These are phyloP conservation scores for Yponomeuta plumbellus DNA, from an alignment of 2,888 invertebrate species.

Conservation along the genomic window DNA sequence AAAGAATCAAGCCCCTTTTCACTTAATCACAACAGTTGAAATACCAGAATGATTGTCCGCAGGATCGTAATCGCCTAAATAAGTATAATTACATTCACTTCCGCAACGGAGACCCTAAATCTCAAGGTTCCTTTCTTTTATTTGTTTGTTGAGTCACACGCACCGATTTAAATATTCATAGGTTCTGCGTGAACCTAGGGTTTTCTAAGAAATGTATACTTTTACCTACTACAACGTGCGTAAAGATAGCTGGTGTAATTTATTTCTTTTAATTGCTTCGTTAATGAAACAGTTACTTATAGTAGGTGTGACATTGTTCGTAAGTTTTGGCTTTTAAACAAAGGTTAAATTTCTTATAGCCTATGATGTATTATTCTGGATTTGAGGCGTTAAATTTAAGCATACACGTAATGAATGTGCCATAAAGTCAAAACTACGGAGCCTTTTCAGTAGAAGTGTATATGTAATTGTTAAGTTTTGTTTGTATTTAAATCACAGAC, in stretches of 20 bases:
- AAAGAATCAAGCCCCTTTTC: neutral
- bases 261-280: neutral
- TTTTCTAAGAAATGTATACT: neutral
- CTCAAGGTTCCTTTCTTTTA: neutral
- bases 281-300: neutral
- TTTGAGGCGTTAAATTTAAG: too few relatives aligned
- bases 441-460: too few relatives aligned
- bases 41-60: too few relatives aligned
- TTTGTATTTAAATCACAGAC: too few relatives aligned
- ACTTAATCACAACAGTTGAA: too few relatives aligned
- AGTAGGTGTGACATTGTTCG: too few relatives aligned
- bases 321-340: too few relatives aligned
- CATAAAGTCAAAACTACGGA: too few relatives aligned
- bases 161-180: neutral
- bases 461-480: too few relatives aligned
- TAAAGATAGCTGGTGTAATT: neutral
- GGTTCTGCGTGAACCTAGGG: neutral
- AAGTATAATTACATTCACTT: neutral
- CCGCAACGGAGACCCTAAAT: neutral
- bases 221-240: neutral
- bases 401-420: too few relatives aligned
- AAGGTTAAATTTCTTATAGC: too few relatives aligned
- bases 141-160: neutral
- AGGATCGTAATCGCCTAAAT: neutral
- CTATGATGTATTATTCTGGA: too few relatives aligned